Percentiles rank a stretch among this genome's conserved stretches.
These are phyloP conservation scores for Linnaemya tessellans DNA, from an alignment of 2,888 invertebrate genomes.

Conservation along the genomic window DNA sequence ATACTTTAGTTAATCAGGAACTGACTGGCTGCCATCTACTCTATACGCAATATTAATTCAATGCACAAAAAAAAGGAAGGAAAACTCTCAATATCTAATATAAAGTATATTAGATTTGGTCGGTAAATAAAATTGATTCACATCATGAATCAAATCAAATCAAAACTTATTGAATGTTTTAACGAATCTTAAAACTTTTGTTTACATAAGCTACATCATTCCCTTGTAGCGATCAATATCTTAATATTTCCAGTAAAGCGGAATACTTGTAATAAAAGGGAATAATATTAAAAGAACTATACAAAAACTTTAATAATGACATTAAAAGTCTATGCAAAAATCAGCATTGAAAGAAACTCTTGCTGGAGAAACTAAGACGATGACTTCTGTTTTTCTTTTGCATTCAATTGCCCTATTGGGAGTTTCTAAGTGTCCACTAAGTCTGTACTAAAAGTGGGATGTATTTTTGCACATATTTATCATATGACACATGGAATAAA, in stretches of 20 bases:
- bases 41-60: slow-evolving; percentile 53
- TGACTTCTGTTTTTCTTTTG: too few relatives aligned
- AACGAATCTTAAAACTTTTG: slow-evolving; percentile 19
- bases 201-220: not conserved
- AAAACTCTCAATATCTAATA: not conserved
- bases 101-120: slow-evolving; percentile 1
- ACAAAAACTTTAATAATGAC: too few relatives aligned
- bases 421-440: too few relatives aligned
- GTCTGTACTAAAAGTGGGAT: too few relatives aligned
- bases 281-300: not conserved
- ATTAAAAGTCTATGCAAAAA: too few relatives aligned
- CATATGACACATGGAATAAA: too few relatives aligned
- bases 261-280: not conserved
- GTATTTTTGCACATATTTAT: too few relatives aligned
- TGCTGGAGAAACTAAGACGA: too few relatives aligned
- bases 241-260: not conserved
- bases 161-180: slow-evolving; percentile 27
- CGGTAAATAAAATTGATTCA: slow-evolving; percentile 22
- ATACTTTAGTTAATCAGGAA: slow-evolving; percentile 46
- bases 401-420: too few relatives aligned
- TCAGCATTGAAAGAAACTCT: too few relatives aligned
- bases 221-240: not conserved
- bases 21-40: slow-evolving; percentile 44
- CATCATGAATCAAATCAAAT: slow-evolving; percentile 25
- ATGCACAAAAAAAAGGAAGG: slow-evolving; percentile 3